These are phyloP conservation scores for Noctua fimbriata DNA, from an alignment of 2,888 invertebrate species.

Conservation along the genomic window DNA sequence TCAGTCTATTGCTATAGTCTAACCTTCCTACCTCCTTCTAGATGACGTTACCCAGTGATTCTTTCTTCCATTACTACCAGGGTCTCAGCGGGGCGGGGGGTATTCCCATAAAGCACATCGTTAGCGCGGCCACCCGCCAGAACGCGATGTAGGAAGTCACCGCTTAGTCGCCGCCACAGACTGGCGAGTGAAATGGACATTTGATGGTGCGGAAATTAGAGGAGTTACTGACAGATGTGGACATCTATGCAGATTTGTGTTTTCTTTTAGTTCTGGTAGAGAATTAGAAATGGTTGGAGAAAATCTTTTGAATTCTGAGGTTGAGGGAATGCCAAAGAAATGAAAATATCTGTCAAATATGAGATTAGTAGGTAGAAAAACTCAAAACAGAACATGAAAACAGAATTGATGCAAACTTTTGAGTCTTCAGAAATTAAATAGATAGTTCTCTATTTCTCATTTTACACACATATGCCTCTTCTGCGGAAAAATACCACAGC, in stretches of 20 bases:
- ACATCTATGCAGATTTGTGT: neutral
- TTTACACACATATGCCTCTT: neutral
- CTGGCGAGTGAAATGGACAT: slow-evolving; percentile 74
- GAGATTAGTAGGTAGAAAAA: neutral
- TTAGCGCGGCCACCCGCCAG: slow-evolving; percentile 84
- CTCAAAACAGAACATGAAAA: neutral
- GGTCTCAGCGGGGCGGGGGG: slow-evolving; percentile 47
- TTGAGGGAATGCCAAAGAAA: neutral
- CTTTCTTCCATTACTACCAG: slow-evolving; percentile 41
- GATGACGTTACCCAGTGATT: slow-evolving; percentile 22
- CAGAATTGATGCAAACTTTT: neutral
- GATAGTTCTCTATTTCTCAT: neutral
- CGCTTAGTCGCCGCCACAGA: slow-evolving; percentile 75
- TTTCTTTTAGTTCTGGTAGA: neutral
- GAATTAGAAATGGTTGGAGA: neutral
- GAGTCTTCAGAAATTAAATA: neutral
- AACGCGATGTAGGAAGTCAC: slow-evolving; percentile 87
- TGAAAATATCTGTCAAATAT: neutral
- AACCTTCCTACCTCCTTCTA: neutral
- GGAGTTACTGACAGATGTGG: neutral
- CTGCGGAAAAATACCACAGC: neutral
- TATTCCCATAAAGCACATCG: slow-evolving; percentile 86
- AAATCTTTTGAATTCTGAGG: neutral
- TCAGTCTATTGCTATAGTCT: neutral
- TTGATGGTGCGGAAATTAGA: neutral